These are phyloP conservation scores for Holacanthus passer DNA, from an alignment of 2,113 vertebrate genomes.

Conservation along the genomic window DNA sequence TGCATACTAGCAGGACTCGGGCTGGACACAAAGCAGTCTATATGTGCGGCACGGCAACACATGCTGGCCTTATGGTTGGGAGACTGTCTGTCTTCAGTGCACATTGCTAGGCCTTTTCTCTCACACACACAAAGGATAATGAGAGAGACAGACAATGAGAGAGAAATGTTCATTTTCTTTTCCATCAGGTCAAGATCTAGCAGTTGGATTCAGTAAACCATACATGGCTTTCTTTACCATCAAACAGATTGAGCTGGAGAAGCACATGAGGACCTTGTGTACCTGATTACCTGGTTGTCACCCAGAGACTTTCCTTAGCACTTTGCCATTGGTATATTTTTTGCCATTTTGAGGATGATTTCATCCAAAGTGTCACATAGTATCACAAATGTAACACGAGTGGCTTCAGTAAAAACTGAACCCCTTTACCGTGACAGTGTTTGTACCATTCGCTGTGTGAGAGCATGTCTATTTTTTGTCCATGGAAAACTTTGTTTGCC, in stretches of 20 bases:
- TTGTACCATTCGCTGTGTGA: background rate
- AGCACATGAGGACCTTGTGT: background rate
- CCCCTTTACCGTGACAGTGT: background rate
- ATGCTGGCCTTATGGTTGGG: conserved; percentile 64
- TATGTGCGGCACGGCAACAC: conserved; percentile 54
- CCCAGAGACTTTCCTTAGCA: background rate
- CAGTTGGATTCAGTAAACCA: conserved; percentile 65
- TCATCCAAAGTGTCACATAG: background rate
- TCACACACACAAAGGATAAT: conserved; percentile 6
- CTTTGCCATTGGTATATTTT: background rate
- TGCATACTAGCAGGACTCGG: background rate
- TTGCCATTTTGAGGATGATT: background rate
- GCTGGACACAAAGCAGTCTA: conserved; percentile 43
- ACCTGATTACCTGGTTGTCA: conserved; percentile 12
- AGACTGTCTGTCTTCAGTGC: conserved; percentile 56
- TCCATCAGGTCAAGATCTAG: conserved; percentile 70
- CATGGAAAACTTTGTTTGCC: background rate
- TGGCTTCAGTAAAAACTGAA: background rate
- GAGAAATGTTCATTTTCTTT: conserved; percentile 38
- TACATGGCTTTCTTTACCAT: conserved; percentile 34
- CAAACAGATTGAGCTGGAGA: conserved; percentile 26
- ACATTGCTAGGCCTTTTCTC: conserved; percentile 41
- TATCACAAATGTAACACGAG: conserved; percentile 12
- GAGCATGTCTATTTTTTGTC: background rate
- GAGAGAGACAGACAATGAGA: conserved; percentile 31